Conservation (phyloP, 2,113 vertebrate species). For the Poeciliopsis prolifica region DNA sequence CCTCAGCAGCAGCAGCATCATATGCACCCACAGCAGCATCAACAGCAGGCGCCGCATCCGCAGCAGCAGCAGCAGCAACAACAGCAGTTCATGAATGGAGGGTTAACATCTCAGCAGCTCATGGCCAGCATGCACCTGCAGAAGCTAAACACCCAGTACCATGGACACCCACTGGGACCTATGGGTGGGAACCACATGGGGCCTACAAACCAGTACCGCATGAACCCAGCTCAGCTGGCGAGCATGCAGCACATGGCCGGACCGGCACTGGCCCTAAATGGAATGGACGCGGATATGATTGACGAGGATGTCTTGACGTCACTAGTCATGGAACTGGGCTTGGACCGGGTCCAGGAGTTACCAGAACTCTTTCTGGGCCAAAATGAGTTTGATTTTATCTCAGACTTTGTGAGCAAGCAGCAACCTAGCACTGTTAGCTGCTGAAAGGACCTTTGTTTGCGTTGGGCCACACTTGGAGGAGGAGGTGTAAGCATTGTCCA, state of each 20-base stretch:
- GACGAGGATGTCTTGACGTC: slow-evolving; percentile 97
- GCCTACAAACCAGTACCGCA: slow-evolving; percentile 79
- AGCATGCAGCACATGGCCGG: slow-evolving; percentile 87
- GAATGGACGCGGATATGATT: slow-evolving; percentile 94
- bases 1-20: slow-evolving; percentile 68
- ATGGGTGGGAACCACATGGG: slow-evolving; percentile 83
- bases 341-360: slow-evolving; percentile 96
- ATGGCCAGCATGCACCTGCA: slow-evolving; percentile 94
- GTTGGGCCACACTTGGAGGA: slow-evolving; percentile 34
- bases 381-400: slow-evolving; percentile 98
- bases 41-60: slow-evolving; percentile 23
- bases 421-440: slow-evolving; percentile 95
- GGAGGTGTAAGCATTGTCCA: slow-evolving; percentile 36
- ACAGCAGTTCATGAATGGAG: slow-evolving; percentile 86
- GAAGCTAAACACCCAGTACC: slow-evolving; percentile 91
- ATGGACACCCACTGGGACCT: slow-evolving; percentile 84
- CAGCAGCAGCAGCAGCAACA: slow-evolving; percentile 78
- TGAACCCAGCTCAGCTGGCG: slow-evolving; percentile 82
- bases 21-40: slow-evolving; percentile 64
- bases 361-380: slow-evolving; percentile 97
- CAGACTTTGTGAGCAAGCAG: slow-evolving; percentile 96
- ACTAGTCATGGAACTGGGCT: slow-evolving; percentile 92
- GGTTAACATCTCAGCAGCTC: slow-evolving; percentile 87
- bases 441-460: slow-evolving; percentile 75
- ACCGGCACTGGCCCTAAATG: slow-evolving; percentile 82